Evolutionary conservation across 1,140 invertebrate genomes (phyloP), one percentile per base, ranked within the genome.

Genomic region (Brachystomella parvula): DNA sequence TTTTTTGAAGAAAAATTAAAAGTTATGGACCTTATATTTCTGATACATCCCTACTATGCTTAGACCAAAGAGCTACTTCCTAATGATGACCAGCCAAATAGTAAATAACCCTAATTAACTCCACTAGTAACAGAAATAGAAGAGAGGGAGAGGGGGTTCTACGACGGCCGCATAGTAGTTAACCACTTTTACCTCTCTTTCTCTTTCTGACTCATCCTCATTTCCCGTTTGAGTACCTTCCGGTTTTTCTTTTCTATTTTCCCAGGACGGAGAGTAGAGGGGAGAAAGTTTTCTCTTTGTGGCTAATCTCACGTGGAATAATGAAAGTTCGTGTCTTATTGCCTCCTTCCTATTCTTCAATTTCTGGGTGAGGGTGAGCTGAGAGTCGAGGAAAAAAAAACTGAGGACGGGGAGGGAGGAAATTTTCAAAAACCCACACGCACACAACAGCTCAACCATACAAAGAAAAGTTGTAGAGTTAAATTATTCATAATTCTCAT

Each of bases 41-140:
- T 12, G 49, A 53, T 17, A 53, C 49, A n/a, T n/a, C n/a, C n/a
- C n/a, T n/a, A n/a, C n/a, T n/a, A n/a, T n/a, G n/a, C n/a, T 15
- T 17, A 53, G 49, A 53, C 12, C 49, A 26, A 39, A 19, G 19
- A 24, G 6, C 49, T 24, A 19, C 24, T 53, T 53, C 49, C 49
- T 53, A 53, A 53, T 53, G 49, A 53, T 53, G 49, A 53, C 49
- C 26, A 12, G 3, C 24, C 57, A 3, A 26, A 29, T n/a, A 59
- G 57, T 59, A 31, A 29, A 31, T 59, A 59, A 59, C 30, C 30
- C 57, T 59, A 53, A 53, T 53, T 53, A 53, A 53, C 49, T 53
- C 9, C 6, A 24, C 21, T 12, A 15, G 24, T 9, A 12, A 59
- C 9, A 59, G 57, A 17, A 24, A 59, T 3, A 59, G 30, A 15